A percentile compares a stretch with the other conserved stretches of the same genome.
These are phyloP conservation scores for Xenus cinereus DNA, from an alignment of 2,113 vertebrate species.

Conservation along the genomic window DNA sequence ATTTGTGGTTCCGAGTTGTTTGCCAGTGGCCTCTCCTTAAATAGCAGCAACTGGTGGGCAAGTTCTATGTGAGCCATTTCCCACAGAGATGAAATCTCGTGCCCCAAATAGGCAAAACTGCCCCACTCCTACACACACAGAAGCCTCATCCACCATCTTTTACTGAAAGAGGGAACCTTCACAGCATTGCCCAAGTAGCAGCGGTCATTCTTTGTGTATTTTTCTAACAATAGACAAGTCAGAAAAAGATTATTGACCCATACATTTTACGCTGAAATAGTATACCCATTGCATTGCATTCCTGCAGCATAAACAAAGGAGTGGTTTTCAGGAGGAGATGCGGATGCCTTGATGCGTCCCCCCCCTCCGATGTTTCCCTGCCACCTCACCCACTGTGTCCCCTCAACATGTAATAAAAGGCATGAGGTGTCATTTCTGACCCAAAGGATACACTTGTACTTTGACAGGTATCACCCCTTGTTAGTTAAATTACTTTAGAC, in stretches of 20 bases:
- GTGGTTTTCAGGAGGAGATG: background rate
- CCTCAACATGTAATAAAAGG: background rate
- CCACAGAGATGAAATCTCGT: background rate
- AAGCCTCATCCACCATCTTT: background rate
- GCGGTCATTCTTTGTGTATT: background rate
- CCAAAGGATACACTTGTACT: background rate
- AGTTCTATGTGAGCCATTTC: background rate
- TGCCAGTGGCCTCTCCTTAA: background rate
- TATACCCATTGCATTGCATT: background rate
- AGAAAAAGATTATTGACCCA: background rate
- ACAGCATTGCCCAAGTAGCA: background rate
- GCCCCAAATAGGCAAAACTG: background rate
- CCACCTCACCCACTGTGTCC: rapidly evolving
- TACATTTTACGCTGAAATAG: background rate
- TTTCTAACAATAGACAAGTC: background rate
- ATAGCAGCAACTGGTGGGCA: background rate
- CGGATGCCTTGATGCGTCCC: background rate
- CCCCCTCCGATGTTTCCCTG: background rate
- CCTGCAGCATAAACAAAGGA: background rate
- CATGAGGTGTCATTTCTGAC: background rate
- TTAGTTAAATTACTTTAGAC: background rate
- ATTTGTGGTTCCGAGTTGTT: background rate
- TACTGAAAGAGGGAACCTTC: background rate
- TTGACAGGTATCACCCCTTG: background rate
- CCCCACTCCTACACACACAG: background rate